Base-by-base conservation (phyloP, 2,888 invertebrate genomes). In the Rhagophthalmus giganteus region DNA sequence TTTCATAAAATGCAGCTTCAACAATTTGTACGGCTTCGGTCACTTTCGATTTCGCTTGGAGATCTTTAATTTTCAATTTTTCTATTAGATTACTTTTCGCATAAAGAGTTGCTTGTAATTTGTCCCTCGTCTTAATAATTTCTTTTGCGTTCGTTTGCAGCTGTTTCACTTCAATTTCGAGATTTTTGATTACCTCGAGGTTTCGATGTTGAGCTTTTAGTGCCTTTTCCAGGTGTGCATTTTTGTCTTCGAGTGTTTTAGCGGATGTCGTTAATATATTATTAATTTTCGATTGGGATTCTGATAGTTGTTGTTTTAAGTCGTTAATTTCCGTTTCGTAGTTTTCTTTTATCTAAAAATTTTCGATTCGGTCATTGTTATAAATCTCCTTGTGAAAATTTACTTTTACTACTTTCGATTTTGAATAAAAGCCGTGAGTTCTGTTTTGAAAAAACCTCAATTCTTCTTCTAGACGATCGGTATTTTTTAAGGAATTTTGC, bases 391-490 rank as follows among this genome's bases (percentile, higher is more conserved):
- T 32, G 12, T 1, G 20, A 31, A 12, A 33, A 33, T 37, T 35
- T 56, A 71, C 69, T 55, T 65, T 63, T 30, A 56, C 40, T 27
- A 67, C 59, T 54, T 72, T 66, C 2, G 57, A 53, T 63, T 69
- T 69, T 7, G 71, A 66, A 28, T 71, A 54, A 57, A 64, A 66
- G 46, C 64, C 68, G 24, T 70, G 55, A 2, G 60, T 64, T 28
- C 65, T 65, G 11, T 64, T 64, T 47, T 69, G 65, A 63, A 82
- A 83, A 13, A 78, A 73, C 68, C 78, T 80, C 2, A 88, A 70
- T 72, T 88, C 86, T 11, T 77, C 78, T 66, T 89, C 88, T 47
- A 88, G 74, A 35, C 79, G 79, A 25, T 82, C 81, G 34, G 87
- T 82, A 0, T 84, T 83, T 64, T 81, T 81, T 52, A 86, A 76